Evolutionary conservation across 2,797 vertebrate genomes (phyloP).

Genomic region (Pangasius mekongensis): DNA sequence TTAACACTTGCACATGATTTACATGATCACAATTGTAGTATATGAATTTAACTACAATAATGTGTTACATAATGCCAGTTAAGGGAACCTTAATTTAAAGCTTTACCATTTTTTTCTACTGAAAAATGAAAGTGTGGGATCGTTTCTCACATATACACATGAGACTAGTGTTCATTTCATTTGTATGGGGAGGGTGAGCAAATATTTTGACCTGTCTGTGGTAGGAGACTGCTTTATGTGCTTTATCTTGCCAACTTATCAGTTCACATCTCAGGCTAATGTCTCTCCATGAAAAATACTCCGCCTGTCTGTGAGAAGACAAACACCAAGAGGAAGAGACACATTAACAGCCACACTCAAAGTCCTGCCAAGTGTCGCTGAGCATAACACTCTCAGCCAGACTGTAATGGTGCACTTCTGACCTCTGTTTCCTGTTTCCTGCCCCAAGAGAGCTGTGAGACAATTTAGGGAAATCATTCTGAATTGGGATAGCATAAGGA

Average conservation of each 20-base stretch:
- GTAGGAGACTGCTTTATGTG: slow-evolving; percentile 45
- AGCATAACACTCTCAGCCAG: slow-evolving; percentile 64
- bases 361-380: slow-evolving; percentile 68
- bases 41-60: not conserved
- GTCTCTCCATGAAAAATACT: slow-evolving; percentile 56
- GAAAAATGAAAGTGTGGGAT: slow-evolving; percentile 11
- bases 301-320: slow-evolving; percentile 65
- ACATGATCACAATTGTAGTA: not conserved
- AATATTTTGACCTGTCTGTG: slow-evolving; percentile 55
- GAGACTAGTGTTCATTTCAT: slow-evolving; percentile 31
- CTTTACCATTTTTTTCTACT: not conserved
- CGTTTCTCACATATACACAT: slow-evolving; percentile 28
- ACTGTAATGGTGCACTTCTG: slow-evolving; percentile 60
- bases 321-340: slow-evolving; percentile 71
- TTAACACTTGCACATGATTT: not conserved
- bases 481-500: slow-evolving; percentile 50
- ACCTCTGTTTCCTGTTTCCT: slow-evolving; percentile 72
- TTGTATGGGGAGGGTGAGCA: slow-evolving; percentile 43
- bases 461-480: slow-evolving; percentile 75
- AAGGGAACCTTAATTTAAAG: not conserved
- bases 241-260: slow-evolving; percentile 39
- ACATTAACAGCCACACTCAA: slow-evolving; percentile 63
- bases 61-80: not conserved
- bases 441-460: slow-evolving; percentile 60
- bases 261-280: slow-evolving; percentile 35